Conservation (phyloP, 2,888 invertebrate species). For the Pheosia gnoma region DNA sequence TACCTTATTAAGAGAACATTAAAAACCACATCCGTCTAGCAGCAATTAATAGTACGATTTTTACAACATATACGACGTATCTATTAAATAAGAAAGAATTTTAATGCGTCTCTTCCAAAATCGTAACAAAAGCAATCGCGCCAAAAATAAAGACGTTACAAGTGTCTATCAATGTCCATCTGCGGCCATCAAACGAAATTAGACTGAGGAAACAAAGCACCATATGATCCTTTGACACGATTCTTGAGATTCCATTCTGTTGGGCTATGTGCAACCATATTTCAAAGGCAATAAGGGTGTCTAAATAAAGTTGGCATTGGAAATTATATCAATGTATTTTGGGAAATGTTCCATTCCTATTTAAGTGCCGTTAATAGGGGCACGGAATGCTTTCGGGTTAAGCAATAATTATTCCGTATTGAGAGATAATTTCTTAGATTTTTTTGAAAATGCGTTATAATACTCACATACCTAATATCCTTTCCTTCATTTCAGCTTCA, state of each 20-base stretch:
- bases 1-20: not conserved
- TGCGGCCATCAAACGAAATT: constrained; percentile 56
- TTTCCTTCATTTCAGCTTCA: constrained; percentile 71
- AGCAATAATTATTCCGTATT: not conserved
- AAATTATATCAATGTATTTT: not conserved
- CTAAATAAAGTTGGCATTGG: not conserved
- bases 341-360: not conserved
- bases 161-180: constrained; percentile 52
- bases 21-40: not conserved
- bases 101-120: constrained; percentile 35
- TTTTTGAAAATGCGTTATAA: constrained; percentile 9
- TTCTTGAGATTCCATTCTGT: constrained; percentile 35
- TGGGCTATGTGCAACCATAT: constrained; percentile 19
- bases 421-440: not conserved
- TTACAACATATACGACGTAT: constrained; percentile 12
- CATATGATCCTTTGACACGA: constrained; percentile 54
- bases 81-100: constrained; percentile 30
- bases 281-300: not conserved
- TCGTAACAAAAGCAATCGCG: constrained; percentile 27
- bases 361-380: not conserved
- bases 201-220: constrained; percentile 46
- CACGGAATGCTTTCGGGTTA: not conserved
- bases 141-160: constrained; percentile 51
- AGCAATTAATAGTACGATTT: constrained; percentile 8
- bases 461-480: constrained; percentile 55